These are phyloP conservation scores for Crax fasciolata DNA, from an alignment of 2,797 vertebrate species.

Conservation along the genomic window DNA sequence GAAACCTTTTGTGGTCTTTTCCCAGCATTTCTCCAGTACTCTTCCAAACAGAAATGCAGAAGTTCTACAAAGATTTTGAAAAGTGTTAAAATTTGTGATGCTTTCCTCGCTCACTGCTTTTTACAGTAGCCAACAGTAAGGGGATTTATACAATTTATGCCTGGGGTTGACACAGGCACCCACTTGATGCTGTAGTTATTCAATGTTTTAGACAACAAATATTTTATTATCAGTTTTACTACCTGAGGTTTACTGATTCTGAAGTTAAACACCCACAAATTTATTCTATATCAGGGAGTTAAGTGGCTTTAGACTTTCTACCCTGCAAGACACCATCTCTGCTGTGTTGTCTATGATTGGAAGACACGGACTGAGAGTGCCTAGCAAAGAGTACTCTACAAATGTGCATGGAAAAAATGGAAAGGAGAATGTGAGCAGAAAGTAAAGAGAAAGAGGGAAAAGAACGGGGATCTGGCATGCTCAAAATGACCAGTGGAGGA, in stretches of 20 bases:
- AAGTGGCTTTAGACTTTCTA: neutral
- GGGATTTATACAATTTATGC: neutral
- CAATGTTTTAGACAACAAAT: neutral
- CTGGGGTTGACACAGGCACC: neutral
- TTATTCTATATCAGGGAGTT: neutral
- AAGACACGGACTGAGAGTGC: neutral
- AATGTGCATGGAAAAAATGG: neutral
- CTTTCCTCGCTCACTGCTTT: neutral
- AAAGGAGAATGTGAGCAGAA: neutral
- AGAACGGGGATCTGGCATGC: neutral
- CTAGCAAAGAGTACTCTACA: neutral
- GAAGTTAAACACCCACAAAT: neutral
- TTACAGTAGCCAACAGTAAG: neutral
- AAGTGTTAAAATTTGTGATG: neutral
- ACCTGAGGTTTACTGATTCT: neutral
- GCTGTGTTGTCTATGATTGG: neutral
- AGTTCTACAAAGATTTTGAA: neutral
- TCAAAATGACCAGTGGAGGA: neutral
- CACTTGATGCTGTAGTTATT: neutral
- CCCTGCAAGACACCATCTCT: neutral
- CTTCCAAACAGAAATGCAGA: neutral
- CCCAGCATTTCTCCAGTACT: neutral
- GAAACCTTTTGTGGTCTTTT: neutral
- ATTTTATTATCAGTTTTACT: neutral
- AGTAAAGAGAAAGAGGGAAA: neutral